Conservation (phyloP, 2,113 vertebrate species). For the Eptesicus fuscus region DNA sequence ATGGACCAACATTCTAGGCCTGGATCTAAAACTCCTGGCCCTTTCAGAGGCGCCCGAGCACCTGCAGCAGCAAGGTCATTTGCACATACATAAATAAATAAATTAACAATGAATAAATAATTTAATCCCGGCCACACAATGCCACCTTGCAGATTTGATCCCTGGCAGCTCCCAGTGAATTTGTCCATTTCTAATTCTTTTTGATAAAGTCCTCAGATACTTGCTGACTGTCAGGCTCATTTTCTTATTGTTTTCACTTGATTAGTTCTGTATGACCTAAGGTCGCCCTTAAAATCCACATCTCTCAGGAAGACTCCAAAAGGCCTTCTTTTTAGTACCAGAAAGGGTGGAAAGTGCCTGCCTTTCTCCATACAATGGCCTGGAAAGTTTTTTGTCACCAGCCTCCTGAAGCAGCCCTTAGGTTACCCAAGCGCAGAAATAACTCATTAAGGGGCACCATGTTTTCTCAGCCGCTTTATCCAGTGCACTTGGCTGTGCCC, state of each 20-base stretch:
- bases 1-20: conserved; percentile 86
- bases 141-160: conserved; percentile 85
- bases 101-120: conserved; percentile 93
- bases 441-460: conserved; percentile 89
- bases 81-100: conserved; percentile 90
- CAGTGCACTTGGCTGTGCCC: conserved; percentile 77
- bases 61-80: conserved; percentile 87
- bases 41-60: conserved; percentile 85
- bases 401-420: conserved; percentile 83
- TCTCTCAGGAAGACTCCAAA: conserved; percentile 85
- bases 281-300: conserved; percentile 89
- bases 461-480: conserved; percentile 84
- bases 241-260: conserved; percentile 90
- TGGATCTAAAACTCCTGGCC: conserved; percentile 79
- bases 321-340: conserved; percentile 80
- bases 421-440: conserved; percentile 92
- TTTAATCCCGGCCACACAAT: conserved; percentile 85
- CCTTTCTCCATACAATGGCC: conserved; percentile 88
- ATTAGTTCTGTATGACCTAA: conserved; percentile 92
- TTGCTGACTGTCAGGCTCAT: conserved; percentile 88
- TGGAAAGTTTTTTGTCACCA: conserved; percentile 79
- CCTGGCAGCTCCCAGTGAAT: conserved; percentile 81
- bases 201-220: conserved; percentile 90
- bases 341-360: conserved; percentile 85
- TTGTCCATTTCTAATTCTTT: conserved; percentile 86